Percentiles rank a stretch among this genome's conserved stretches.
Evolutionary conservation across 2,113 vertebrate species (phyloP).

Genomic region (Callaeas wilsoni): DNA sequence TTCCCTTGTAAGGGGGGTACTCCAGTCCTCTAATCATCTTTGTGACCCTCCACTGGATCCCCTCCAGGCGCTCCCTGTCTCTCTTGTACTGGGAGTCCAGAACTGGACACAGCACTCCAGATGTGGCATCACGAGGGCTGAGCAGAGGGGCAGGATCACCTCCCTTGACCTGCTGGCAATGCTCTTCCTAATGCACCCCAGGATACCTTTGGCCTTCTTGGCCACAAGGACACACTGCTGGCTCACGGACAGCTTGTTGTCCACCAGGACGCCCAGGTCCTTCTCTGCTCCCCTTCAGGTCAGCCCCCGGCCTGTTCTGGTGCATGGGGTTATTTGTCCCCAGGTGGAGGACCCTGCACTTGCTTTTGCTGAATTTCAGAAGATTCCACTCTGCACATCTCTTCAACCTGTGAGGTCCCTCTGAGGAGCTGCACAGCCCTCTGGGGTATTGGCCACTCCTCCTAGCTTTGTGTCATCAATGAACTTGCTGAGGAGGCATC

Average conservation of each 20-base stretch:
- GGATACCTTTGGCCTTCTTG: not conserved
- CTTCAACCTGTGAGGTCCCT: accelerated
- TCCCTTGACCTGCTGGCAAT: accelerated
- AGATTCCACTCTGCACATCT: accelerated
- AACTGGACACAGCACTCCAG: not conserved
- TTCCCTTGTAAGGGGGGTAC: no score
- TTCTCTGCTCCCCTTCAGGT: not conserved
- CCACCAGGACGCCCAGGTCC: no score
- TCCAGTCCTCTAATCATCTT: not conserved
- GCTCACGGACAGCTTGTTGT: not conserved
- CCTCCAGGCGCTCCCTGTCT: not conserved
- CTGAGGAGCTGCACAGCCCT: not conserved
- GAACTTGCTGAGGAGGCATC: not conserved
- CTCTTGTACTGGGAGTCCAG: not conserved
- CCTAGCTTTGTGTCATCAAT: not conserved
- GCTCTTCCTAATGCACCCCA: not conserved
- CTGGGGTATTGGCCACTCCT: accelerated
- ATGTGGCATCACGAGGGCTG: not conserved
- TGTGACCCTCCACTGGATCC: accelerated
- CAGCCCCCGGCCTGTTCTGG: not conserved
- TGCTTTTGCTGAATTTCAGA: accelerated
- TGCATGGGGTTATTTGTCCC: not conserved
- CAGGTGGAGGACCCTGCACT: not conserved
- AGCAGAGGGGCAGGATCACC: not conserved
- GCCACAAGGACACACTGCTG: not conserved